Base-by-base conservation (phyloP, 30 jellyfish, hydroid and myxozoan species). In the Mastigias papua region DNA sequence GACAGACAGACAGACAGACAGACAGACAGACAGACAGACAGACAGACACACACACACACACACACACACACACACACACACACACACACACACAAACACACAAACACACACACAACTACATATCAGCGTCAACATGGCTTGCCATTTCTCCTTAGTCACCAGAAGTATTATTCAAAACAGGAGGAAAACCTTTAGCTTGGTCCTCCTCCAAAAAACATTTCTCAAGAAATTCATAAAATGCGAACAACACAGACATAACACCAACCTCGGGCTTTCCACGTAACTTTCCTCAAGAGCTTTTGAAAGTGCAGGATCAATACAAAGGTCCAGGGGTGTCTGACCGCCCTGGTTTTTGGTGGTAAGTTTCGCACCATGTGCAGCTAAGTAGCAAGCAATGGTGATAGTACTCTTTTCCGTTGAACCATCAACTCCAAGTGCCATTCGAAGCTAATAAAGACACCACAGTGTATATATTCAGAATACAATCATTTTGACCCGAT, bases 361-460 rank as follows among this genome's bases (percentile, higher is more conserved):
- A 17, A 93, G 64, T 31, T 93, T 92, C 0, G 98, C 97, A n/a
- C 98, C 98, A 57, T 93, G 97, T 3, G 91, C 98, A 23, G 93
- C 98, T 54, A 93, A 74, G 48, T 80, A 93, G 51, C 98, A 93
- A 0, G 98, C 98, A 25, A 93, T 93, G 13, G 97, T 87, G 0
- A n/a, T n/a, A n/a, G 98, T 88, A 67, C 91, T 78, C 50, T 88
- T 82, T 80, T 87, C 74, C 48, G 65, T 91, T 13, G 93, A 65
- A 49, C 84, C 92, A 13, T 93, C 95, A 87, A 82, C 58, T 34
- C 97, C 97, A 54, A 92, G 81, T 17, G 89, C 97, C 97, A 82
- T 80, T 17, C 86, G 80, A 9, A 73, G 84, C 86, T 73, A 57
- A n/a, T 5, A 73, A 49, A 23, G 54, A 42, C 7, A 42, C 13